These are phyloP conservation scores for Cosmorhoe ocellata DNA, from an alignment of 2,888 invertebrate species.

Conservation along the genomic window DNA sequence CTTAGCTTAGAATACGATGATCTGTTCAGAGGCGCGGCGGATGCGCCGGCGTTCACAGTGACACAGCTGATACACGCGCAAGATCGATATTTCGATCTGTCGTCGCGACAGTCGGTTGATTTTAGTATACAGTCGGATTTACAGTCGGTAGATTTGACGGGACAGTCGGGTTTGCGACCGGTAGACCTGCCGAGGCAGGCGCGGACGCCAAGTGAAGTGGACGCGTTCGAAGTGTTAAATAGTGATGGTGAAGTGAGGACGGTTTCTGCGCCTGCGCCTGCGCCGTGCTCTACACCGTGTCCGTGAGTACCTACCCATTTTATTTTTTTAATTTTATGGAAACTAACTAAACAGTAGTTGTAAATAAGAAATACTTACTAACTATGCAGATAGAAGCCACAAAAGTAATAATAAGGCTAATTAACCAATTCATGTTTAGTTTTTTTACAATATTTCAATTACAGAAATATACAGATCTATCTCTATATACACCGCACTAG, in stretches of 20 bases:
- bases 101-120: conserved; percentile 41
- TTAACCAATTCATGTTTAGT: no score
- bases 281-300: conserved; percentile 23
- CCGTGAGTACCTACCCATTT: conserved; percentile 53
- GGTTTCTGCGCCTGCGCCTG: conserved; percentile 35
- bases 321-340: neutral
- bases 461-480: no score
- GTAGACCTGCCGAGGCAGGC: conserved; percentile 34
- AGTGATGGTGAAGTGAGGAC: conserved; percentile 42
- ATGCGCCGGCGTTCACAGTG: conserved; percentile 67
- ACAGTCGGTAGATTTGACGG: conserved; percentile 6
- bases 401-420: no score
- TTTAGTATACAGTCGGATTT: conserved; percentile 28
- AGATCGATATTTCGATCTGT: conserved; percentile 72
- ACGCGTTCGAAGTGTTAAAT: conserved; percentile 57
- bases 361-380: no score
- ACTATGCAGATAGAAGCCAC: no score
- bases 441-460: no score
- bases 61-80: conserved; percentile 75
- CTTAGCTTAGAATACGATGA: conserved; percentile 55
- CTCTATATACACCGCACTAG: no score
- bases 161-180: conserved; percentile 47
- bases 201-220: conserved; percentile 27
- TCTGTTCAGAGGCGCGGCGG: conserved; percentile 38
- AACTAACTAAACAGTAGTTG: no score